phyloP scores from a whole-genome alignment of 2,113 vertebrate species.

The Pogona vitticeps region DNA sequence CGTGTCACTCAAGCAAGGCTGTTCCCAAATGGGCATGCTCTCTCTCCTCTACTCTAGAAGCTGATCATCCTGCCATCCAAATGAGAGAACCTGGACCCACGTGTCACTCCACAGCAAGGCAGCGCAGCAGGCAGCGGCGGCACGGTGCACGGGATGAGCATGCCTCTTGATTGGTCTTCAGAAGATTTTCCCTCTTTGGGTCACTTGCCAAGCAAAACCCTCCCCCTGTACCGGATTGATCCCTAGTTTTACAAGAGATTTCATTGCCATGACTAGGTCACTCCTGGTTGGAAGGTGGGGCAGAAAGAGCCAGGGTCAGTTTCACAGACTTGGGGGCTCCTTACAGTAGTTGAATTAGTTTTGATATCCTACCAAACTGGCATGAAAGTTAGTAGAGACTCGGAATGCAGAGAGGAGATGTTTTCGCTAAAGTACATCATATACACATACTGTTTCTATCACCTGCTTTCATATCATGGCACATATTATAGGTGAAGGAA shows the following conservation, averaged over 20 bases:
- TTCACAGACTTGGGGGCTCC: not conserved
- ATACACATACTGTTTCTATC: not conserved
- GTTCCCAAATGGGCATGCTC: constrained; percentile 27
- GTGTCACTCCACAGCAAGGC: not conserved
- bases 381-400: not conserved
- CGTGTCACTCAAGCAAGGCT: constrained; percentile 26
- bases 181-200: not conserved
- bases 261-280: not conserved
- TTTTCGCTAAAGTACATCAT: not conserved
- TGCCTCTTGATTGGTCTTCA: not conserved
- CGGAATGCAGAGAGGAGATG: constrained; percentile 15
- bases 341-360: constrained; percentile 41
- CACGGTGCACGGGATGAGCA: not conserved
- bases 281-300: not conserved
- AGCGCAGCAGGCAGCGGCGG: not conserved
- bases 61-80: constrained; percentile 20
- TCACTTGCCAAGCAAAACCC: not conserved
- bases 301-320: too few species aligned
- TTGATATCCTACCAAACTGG: not conserved
- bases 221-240: not conserved
- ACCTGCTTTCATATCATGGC: not conserved
- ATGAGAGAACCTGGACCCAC: not conserved
- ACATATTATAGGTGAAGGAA: not conserved
- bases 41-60: not conserved
- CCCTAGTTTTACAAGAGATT: not conserved